Percentiles rank a stretch among this genome's conserved stretches.
phyloP scores from a whole-genome alignment of 2,113 vertebrate genomes.

The Ochotona curzoniae region DNA sequence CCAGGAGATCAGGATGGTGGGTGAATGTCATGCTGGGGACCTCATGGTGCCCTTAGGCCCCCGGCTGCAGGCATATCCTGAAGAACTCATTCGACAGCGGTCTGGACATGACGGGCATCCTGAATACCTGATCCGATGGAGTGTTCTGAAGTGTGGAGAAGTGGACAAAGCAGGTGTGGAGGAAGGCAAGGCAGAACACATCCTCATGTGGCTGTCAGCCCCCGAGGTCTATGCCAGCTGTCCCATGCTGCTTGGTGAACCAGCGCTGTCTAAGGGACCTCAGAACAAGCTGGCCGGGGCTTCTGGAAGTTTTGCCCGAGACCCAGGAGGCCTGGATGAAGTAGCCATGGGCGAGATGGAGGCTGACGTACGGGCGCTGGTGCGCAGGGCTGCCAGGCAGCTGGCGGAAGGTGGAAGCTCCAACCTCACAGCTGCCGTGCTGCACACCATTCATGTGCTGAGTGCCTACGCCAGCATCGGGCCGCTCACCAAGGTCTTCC shows the following conservation, averaged over 20 bases:
- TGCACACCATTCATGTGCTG: constrained; percentile 94
- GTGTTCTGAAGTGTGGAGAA: constrained; percentile 85
- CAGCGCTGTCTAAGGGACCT: constrained; percentile 82
- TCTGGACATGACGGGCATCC: constrained; percentile 89
- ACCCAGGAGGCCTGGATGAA: constrained; percentile 87
- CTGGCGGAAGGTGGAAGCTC: constrained; percentile 88
- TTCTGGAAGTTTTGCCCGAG: constrained; percentile 73
- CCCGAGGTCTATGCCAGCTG: constrained; percentile 96
- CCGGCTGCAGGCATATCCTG: constrained; percentile 90
- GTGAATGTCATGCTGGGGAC: constrained; percentile 89
- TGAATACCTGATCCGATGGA: constrained; percentile 95
- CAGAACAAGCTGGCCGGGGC: constrained; percentile 81
- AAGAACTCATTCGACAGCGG: constrained; percentile 94
- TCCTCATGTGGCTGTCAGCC: constrained; percentile 96
- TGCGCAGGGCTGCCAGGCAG: constrained; percentile 91
- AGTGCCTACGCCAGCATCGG: constrained; percentile 95
- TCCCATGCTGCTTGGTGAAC: constrained; percentile 90
- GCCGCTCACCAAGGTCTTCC: constrained; percentile 92
- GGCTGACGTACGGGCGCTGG: constrained; percentile 93
- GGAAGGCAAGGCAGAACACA: constrained; percentile 88
- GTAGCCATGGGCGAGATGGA: constrained; percentile 93
- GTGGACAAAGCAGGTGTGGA: constrained; percentile 78
- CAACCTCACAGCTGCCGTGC: constrained; percentile 87
- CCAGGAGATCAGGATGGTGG: constrained; percentile 87
- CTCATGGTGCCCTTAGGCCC: constrained; percentile 92